A percentile compares a stretch with the other conserved stretches of the same genome.
phyloP scores from a whole-genome alignment of 2,888 invertebrate genomes.

The Spatulosminthurus flaviceps region DNA sequence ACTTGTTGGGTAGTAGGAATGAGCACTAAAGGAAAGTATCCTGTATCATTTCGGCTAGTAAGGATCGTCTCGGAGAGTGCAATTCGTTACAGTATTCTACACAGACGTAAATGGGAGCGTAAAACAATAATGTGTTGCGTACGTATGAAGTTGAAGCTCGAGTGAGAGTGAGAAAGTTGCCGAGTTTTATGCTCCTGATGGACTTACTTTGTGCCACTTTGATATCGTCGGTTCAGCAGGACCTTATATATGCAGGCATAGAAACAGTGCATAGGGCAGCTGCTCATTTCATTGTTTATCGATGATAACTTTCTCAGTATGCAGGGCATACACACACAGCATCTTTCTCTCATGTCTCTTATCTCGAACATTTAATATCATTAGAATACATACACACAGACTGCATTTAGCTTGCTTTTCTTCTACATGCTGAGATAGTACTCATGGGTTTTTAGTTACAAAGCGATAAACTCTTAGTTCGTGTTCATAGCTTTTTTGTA shows the following conservation, averaged over 20 bases:
- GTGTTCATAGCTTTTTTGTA: not conserved
- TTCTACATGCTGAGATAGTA: not conserved
- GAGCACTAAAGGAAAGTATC: not conserved
- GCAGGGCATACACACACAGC: too few species aligned
- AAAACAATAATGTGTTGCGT: constrained; percentile 18
- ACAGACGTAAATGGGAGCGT: constrained; percentile 7
- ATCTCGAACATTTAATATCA: not conserved
- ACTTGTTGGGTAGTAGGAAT: too few species aligned
- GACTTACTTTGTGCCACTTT: constrained; percentile 15
- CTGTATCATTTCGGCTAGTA: not conserved
- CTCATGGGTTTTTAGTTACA: not conserved
- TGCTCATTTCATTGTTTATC: constrained; percentile 45
- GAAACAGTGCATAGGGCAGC: constrained; percentile 28
- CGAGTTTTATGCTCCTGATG: constrained; percentile 17
- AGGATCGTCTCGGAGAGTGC: not conserved
- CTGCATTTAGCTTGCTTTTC: too few species aligned
- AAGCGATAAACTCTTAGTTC: not conserved
- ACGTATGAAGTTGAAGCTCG: not conserved
- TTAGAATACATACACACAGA: too few species aligned
- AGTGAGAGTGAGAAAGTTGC: constrained; percentile 19
- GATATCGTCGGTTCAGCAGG: not conserved
- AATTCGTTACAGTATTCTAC: not conserved
- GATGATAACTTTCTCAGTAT: constrained; percentile 33
- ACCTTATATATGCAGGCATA: not conserved
- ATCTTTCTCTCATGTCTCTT: not conserved